Conservation (phyloP, 2,888 invertebrate genomes). For the Acholoe squamosa region DNA sequence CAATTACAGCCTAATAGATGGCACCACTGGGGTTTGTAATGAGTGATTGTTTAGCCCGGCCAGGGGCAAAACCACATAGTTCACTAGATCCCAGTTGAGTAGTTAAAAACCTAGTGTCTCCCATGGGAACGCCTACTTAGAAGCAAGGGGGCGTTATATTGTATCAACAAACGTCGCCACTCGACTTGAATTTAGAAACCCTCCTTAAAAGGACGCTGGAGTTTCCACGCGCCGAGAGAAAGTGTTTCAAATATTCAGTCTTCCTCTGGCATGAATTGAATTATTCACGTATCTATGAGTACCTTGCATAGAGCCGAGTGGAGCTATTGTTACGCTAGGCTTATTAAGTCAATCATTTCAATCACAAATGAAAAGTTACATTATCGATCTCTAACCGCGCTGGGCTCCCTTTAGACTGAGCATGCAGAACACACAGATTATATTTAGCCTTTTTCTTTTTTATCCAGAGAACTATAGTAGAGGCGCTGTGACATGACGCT, state of each 20-base stretch:
- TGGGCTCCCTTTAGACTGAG: not conserved
- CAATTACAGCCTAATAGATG: slow-evolving; percentile 26
- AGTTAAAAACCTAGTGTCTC: not conserved
- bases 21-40: not conserved
- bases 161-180: not conserved
- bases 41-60: not conserved
- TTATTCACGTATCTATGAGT: not conserved
- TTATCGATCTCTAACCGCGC: not conserved
- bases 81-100: not conserved
- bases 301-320: not conserved
- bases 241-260: not conserved
- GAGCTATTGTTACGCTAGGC: slow-evolving; percentile 9
- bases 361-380: slow-evolving; percentile 46
- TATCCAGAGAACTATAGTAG: too few species aligned
- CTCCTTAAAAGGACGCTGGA: not conserved
- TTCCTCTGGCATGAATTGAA: not conserved
- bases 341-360: slow-evolving; percentile 54
- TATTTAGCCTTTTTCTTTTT: too few species aligned
- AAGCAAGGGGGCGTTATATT: not conserved
- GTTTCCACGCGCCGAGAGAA: not conserved
- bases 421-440: not conserved
- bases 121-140: not conserved
- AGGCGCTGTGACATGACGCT: too few species aligned
- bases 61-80: not conserved
- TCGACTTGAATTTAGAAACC: not conserved